A percentile compares a stretch with the other conserved stretches of the same genome.
phyloP scores from a whole-genome alignment of 2,888 invertebrate genomes.

The Drosophila vallismaia region DNA sequence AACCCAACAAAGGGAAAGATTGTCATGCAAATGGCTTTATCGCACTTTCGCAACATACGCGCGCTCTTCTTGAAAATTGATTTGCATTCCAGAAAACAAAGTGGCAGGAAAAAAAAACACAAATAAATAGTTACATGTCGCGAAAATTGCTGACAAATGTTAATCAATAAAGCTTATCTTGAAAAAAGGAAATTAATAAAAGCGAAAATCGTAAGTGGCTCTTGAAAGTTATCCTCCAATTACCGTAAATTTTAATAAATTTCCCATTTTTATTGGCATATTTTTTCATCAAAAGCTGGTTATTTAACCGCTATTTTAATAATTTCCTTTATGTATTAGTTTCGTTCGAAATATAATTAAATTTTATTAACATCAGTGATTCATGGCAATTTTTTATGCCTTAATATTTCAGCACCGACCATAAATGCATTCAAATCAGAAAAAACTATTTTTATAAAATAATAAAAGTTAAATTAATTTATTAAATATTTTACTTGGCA shows the following conservation, averaged over 20 bases:
- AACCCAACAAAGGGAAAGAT: slow-evolving; percentile 34
- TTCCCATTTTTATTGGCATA: slow-evolving; percentile 16
- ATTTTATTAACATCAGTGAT: slow-evolving; percentile 55
- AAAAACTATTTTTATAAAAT: no score
- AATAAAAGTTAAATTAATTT: no score
- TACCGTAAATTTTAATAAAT: slow-evolving; percentile 32
- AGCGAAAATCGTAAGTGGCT: neutral
- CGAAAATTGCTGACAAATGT: slow-evolving; percentile 12
- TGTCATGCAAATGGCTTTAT: slow-evolving; percentile 45
- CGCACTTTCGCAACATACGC: slow-evolving; percentile 4
- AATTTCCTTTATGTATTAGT: slow-evolving; percentile 39
- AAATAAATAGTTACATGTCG: slow-evolving; percentile 21
- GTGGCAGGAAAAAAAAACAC: slow-evolving; percentile 2
- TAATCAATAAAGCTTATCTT: slow-evolving; percentile 22
- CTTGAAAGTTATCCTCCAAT: slow-evolving; percentile 35
- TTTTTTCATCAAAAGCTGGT: neutral
- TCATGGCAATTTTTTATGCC: slow-evolving; percentile 36
- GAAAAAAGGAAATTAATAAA: slow-evolving; percentile 13
- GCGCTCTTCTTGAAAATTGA: slow-evolving; percentile 15
- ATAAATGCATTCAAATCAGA: no score
- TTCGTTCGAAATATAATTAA: slow-evolving; percentile 58
- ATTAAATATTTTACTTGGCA: neutral
- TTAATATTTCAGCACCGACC: neutral
- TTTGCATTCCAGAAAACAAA: slow-evolving; percentile 18
- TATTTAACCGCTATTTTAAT: neutral